Evolutionary conservation across 92 coral and sea anemone genomes (phyloP).

Genomic region (Siderastrea siderea): DNA sequence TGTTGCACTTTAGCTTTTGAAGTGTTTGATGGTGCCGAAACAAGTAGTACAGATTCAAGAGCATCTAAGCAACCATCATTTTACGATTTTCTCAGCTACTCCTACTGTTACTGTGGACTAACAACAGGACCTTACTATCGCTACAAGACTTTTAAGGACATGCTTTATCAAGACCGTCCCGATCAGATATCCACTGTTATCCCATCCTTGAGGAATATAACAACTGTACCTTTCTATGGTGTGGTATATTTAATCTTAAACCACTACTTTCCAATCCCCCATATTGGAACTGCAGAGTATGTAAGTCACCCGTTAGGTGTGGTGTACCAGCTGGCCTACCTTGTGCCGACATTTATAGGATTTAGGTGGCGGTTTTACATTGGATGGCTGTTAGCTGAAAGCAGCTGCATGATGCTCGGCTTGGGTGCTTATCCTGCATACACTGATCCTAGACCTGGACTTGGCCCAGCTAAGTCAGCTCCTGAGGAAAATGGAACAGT

Average conservation of each 20-base stretch:
- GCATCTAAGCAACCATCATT: conserved; percentile 67
- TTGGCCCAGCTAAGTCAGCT: conserved; percentile 86
- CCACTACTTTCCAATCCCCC: conserved; percentile 81
- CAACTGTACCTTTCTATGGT: conserved; percentile 68
- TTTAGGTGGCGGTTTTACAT: conserved; percentile 97
- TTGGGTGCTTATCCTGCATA: conserved; percentile 93
- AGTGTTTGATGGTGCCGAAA: conserved; percentile 78
- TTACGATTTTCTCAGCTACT: conserved; percentile 86
- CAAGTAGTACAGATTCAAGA: conserved; percentile 53
- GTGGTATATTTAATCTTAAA: conserved; percentile 74
- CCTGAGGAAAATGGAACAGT: conserved; percentile 59
- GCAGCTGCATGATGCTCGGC: conserved; percentile 89
- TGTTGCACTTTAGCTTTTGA: conserved; percentile 96
- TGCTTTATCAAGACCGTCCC: conserved; percentile 84
- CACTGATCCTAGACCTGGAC: conserved; percentile 89
- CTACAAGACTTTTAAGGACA: conserved; percentile 91
- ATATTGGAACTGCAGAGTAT: conserved; percentile 75
- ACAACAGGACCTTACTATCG: conserved; percentile 97
- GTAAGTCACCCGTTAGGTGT: conserved; percentile 91
- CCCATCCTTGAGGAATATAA: conserved; percentile 79
- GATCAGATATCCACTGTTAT: conserved; percentile 80
- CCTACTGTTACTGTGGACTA: conserved; percentile 92
- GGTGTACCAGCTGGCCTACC: conserved; percentile 80
- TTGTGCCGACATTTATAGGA: conserved; percentile 89
- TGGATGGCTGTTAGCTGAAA: conserved; percentile 97